These are phyloP conservation scores for Nezara viridula DNA, from an alignment of 2,888 invertebrate species.

Conservation along the genomic window DNA sequence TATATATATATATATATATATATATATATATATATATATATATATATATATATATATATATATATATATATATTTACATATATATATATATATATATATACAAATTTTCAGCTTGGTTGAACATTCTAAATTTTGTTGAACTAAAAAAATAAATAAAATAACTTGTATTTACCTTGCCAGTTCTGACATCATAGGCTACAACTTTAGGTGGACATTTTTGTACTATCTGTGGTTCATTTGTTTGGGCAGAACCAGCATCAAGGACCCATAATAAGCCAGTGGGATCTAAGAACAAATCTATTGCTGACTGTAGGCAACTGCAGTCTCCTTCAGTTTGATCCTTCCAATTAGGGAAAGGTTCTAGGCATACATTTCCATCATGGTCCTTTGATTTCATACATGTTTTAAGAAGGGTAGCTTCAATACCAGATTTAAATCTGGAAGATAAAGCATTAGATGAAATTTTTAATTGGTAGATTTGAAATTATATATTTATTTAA, in stretches of 20 bases:
- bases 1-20: too few relatives aligned
- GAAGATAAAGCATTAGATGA: not conserved
- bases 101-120: too few relatives aligned
- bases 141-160: not conserved
- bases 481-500: too few relatives aligned
- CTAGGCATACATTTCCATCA: conserved; percentile 69
- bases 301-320: conserved; percentile 78
- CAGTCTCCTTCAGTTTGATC: conserved; percentile 78
- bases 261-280: conserved; percentile 81
- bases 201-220: conserved; percentile 80
- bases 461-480: not conserved
- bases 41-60: too few relatives aligned
- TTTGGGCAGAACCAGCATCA: conserved; percentile 74
- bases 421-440: conserved; percentile 76
- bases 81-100: too few relatives aligned
- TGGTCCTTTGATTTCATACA: conserved; percentile 68
- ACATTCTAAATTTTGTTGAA: too few relatives aligned
- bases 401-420: conserved; percentile 77
- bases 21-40: too few relatives aligned
- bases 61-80: too few relatives aligned
- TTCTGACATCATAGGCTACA: conserved; percentile 74
- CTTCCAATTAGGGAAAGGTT: conserved; percentile 77
- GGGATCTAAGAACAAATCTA: conserved; percentile 76
- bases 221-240: conserved; percentile 70
- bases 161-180: conserved; percentile 70